A percentile compares a stretch with the other conserved stretches of the same genome.
Evolutionary conservation across 1,140 invertebrate genomes (phyloP).

Genomic region (Drosophila watanabei): DNA sequence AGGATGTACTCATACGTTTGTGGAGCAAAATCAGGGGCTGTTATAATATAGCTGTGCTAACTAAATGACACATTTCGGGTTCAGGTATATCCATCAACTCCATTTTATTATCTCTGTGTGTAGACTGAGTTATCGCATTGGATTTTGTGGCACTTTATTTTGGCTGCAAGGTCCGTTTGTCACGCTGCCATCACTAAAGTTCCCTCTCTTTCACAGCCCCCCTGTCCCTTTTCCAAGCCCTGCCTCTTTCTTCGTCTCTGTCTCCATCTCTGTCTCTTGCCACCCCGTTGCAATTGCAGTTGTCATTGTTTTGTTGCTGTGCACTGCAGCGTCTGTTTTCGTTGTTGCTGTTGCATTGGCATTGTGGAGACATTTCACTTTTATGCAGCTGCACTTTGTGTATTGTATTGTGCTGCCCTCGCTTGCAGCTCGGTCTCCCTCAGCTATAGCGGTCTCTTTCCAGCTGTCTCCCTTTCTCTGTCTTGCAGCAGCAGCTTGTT

Average conservation of each 20-base stretch:
- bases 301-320: constrained; percentile 72
- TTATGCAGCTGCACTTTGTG: constrained; percentile 84
- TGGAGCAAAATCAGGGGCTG: no score
- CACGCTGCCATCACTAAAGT: constrained; percentile 37
- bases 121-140: neutral
- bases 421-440: constrained; percentile 7
- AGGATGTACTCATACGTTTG: no score
- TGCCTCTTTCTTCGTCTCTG: neutral
- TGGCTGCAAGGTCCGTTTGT: constrained; percentile 11
- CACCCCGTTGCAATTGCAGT: constrained; percentile 64
- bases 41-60: neutral
- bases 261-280: neutral
- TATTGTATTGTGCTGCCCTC: constrained; percentile 65
- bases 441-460: constrained; percentile 9
- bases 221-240: neutral
- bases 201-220: constrained; percentile 4
- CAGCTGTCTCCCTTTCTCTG: neutral
- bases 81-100: neutral
- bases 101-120: neutral
- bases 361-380: constrained; percentile 84
- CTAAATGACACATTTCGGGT: neutral
- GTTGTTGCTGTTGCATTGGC: constrained; percentile 62
- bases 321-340: constrained; percentile 36
- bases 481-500: constrained; percentile 61
- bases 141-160: constrained; percentile 10